A percentile compares a stretch with the other conserved stretches of the same genome.
phyloP scores from a whole-genome alignment of 2,888 invertebrate species.

The Sinohyriopsis cumingii region DNA sequence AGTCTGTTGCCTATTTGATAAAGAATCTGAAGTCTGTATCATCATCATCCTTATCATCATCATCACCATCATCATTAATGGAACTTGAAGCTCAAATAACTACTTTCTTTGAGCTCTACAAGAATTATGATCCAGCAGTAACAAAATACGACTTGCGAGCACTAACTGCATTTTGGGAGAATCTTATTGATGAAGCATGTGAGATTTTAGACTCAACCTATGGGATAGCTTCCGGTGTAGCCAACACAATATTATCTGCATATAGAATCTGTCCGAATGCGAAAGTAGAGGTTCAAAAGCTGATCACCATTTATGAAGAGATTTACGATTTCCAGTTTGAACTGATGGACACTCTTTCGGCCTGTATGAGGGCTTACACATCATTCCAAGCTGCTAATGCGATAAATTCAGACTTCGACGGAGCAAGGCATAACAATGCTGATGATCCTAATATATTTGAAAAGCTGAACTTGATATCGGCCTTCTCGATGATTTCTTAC shows the following conservation, averaged over 20 bases:
- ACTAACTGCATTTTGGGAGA: conserved; percentile 1
- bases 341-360: conserved; percentile 1
- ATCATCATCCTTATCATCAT: no score
- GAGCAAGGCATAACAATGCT: background rate
- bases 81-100: background rate
- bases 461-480: background rate
- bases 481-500: background rate
- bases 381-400: background rate
- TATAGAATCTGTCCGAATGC: background rate
- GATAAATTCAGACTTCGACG: background rate
- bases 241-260: background rate
- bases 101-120: background rate
- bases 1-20: no score
- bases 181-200: conserved; percentile 1
- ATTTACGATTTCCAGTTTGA: conserved; percentile 7
- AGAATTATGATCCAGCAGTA: background rate
- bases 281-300: conserved; percentile 2
- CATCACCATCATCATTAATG: no score
- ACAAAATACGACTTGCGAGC: background rate
- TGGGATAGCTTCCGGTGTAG: background rate
- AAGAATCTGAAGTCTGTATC: no score
- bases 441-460: background rate
- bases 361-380: background rate
- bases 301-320: conserved; percentile 1
- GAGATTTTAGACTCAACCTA: background rate